Evolutionary conservation across 2,113 vertebrate genomes (phyloP).

Genomic region (Neoarius graeffei): DNA sequence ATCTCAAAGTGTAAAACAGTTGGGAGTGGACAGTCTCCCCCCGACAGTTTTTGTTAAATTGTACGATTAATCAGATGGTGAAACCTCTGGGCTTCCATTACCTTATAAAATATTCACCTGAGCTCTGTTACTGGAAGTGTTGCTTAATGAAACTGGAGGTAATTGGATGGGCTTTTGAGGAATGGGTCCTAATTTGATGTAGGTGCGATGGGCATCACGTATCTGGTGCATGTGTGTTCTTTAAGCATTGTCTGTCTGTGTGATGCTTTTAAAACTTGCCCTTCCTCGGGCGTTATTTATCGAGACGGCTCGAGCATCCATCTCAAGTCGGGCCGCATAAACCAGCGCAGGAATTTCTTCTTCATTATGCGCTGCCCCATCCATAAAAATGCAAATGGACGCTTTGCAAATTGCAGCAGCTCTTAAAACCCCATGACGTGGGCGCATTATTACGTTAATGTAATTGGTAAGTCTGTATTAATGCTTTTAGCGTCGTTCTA

Average conservation of each 20-base stretch:
- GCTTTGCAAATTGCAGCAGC: background rate
- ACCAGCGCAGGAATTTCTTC: background rate
- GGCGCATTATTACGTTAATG: background rate
- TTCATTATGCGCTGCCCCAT: background rate
- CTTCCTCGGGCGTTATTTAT: background rate
- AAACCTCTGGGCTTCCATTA: background rate
- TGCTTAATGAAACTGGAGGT: background rate
- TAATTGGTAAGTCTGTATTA: background rate
- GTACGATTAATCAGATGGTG: background rate
- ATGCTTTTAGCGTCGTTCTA: constrained; percentile 5
- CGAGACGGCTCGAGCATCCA: background rate
- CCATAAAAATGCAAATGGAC: constrained; percentile 19
- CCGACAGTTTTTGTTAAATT: background rate
- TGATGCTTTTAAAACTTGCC: background rate
- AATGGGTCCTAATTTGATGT: background rate
- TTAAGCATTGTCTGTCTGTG: background rate
- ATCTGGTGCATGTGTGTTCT: background rate
- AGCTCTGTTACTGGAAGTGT: background rate
- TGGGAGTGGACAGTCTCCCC: too few relatives aligned
- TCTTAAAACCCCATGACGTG: background rate
- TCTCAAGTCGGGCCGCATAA: background rate
- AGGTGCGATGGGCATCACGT: background rate
- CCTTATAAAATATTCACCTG: background rate
- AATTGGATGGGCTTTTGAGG: constrained; percentile 4
- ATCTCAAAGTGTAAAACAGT: too few relatives aligned